Percentiles rank a stretch among this genome's conserved stretches.
Conservation (phyloP, 2,888 invertebrate genomes). For the Orthonychiurus folsomi region DNA sequence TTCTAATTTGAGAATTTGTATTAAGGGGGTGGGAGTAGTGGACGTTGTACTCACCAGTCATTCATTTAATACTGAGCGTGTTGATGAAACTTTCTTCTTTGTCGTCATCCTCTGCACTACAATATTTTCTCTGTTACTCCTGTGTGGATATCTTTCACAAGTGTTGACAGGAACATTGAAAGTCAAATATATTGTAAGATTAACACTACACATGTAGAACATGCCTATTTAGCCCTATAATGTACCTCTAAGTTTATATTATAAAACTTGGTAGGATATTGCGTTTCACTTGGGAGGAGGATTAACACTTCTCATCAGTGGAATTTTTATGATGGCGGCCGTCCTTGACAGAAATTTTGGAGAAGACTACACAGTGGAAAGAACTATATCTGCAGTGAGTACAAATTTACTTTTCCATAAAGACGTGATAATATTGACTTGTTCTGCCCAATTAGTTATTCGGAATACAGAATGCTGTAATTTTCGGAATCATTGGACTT, state of each 20-base stretch:
- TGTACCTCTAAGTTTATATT: background rate
- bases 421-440: background rate
- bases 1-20: too few relatives aligned
- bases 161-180: background rate
- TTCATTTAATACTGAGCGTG: slow-evolving; percentile 4
- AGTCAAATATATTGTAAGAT: slow-evolving; percentile 7
- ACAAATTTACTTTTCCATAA: background rate
- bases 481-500: slow-evolving; percentile 2
- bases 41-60: background rate
- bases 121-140: background rate
- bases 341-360: background rate
- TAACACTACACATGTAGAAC: background rate
- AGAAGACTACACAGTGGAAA: background rate
- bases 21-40: too few relatives aligned
- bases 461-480: slow-evolving; percentile 6
- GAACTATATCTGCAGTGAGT: slow-evolving; percentile 12
- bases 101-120: background rate
- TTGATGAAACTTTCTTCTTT: slow-evolving; percentile 5
- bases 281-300: slow-evolving; percentile 7
- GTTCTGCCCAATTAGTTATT: slow-evolving; percentile 3
- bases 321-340: slow-evolving; percentile 5
- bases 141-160: background rate
- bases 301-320: background rate
- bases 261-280: slow-evolving; percentile 10
- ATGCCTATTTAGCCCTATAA: background rate